Base-by-base conservation (phyloP, 2,888 invertebrate genomes). In the Crioceris asparagi region DNA sequence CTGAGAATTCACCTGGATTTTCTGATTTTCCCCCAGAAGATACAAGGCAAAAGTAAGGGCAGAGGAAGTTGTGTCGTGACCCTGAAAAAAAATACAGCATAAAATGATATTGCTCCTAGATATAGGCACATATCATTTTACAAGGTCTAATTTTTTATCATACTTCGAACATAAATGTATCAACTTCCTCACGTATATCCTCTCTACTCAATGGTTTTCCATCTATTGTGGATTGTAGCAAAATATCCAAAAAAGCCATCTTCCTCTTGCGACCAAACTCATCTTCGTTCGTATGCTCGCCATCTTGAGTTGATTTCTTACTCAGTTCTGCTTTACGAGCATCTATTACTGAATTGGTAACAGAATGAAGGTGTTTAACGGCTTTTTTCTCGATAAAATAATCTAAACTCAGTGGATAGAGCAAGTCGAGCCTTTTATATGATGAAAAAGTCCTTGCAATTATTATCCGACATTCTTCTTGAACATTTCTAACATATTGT, bases 341-440 rank as follows among this genome's bases (percentile, higher is more conserved):
- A 15, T 33, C 33, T 7, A 33, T 33, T 1, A 33, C 33, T 3
- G 33, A 33, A 14, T 33, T 23, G 6, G 33, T 33, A 12, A 33
- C 33, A 3, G 15, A 15, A 16, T 33, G 33, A 6, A 33, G 17
- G 3, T 36, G 17, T 21, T 39, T 39, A 4, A 44, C 18, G 74
- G 25, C 41, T 12, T 14, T 39, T 17, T 34, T 29, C 27, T 51
- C 75, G 16, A 67, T 66, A 38, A 66, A 69, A 14, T 79, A 83
- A 35, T 73, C 64, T 4, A 66, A 60, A 0, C 78, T 65, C 4
- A 77, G 59, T 44, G 71, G 69, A 57, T 68, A 77, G 11, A 72
- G 43, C 3, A 65, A 17, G 7, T 25, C 23, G 23, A 4, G 16
- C 4, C 35, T 21, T 29, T 69, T 59, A 66, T 72, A 69, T 14